phyloP scores from a whole-genome alignment of 2,888 invertebrate genomes.

The Ctena decussata region DNA sequence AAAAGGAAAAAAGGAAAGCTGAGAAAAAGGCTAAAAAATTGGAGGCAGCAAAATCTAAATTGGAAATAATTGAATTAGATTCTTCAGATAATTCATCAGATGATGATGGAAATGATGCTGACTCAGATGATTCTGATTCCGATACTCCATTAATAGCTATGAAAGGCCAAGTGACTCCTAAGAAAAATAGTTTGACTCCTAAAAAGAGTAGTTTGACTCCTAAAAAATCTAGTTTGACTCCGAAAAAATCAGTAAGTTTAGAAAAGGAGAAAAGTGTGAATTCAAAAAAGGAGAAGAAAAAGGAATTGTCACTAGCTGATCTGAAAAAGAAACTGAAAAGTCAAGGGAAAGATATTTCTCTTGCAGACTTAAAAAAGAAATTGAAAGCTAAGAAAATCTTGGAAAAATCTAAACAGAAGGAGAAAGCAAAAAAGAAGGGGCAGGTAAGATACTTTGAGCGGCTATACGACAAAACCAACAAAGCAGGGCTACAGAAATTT shows the following conservation, averaged over 20 bases:
- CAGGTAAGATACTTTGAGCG: slow-evolving; percentile 48
- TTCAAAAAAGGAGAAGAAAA: slow-evolving; percentile 20
- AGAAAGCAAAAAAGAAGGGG: slow-evolving; percentile 53
- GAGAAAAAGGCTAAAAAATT: slow-evolving; percentile 53
- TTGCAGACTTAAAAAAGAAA: slow-evolving; percentile 46
- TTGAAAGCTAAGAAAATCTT: slow-evolving; percentile 54
- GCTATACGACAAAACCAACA: too few relatives aligned
- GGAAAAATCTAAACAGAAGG: slow-evolving; percentile 47
- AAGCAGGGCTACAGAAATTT: too few relatives aligned
- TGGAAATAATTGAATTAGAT: slow-evolving; percentile 43
- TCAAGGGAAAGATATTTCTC: slow-evolving; percentile 16
- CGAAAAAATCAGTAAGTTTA: too few relatives aligned
- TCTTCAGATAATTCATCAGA: slow-evolving; percentile 43
- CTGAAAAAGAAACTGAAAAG: slow-evolving; percentile 34
- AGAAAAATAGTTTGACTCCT: slow-evolving; percentile 57
- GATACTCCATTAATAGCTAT: slow-evolving; percentile 76
- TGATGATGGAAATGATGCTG: slow-evolving; percentile 17
- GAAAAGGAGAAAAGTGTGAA: too few relatives aligned
- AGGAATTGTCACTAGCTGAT: slow-evolving; percentile 31
- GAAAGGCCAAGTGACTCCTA: slow-evolving; percentile 68
- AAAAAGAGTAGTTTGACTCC: slow-evolving; percentile 13
- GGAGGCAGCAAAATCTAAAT: not conserved
- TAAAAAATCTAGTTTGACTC: slow-evolving; percentile 9
- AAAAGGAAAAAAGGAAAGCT: not conserved
- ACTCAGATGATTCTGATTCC: slow-evolving; percentile 72